phyloP scores from a whole-genome alignment of 2,113 vertebrate genomes.

The Condylura cristata region DNA sequence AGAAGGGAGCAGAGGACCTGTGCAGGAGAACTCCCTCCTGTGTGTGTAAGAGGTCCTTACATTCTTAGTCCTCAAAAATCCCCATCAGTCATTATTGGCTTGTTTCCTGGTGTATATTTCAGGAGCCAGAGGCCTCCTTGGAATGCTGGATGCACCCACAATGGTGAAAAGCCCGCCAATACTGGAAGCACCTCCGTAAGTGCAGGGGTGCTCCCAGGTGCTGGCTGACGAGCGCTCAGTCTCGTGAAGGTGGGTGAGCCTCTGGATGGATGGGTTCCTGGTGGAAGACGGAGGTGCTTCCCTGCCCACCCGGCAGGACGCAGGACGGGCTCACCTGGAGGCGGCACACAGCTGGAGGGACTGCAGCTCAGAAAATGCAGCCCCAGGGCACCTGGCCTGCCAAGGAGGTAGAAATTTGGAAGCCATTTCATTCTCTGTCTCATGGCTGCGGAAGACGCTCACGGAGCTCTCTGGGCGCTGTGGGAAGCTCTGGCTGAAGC shows the following conservation, averaged over 20 bases:
- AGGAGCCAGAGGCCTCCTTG: not conserved
- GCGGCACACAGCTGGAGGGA: not conserved
- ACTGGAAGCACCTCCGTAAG: not conserved
- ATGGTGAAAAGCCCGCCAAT: not conserved
- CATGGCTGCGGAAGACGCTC: not conserved
- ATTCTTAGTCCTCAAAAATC: not conserved
- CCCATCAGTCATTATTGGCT: not conserved
- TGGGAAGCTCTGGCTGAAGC: not conserved
- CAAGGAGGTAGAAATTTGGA: not conserved
- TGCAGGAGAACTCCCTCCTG: not conserved
- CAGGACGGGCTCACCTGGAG: too few relatives aligned
- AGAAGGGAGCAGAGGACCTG: not conserved
- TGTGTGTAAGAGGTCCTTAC: not conserved
- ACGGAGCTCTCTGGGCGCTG: not conserved
- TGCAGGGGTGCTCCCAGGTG: not conserved
- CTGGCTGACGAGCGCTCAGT: not conserved
- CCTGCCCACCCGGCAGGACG: too few relatives aligned
- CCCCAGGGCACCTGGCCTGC: not conserved
- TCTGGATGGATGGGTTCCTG: not conserved
- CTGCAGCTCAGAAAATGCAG: not conserved
- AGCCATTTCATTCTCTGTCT: not conserved
- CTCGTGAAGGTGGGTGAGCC: not conserved
- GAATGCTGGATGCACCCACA: not conserved
- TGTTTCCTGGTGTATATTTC: constrained; percentile 9
- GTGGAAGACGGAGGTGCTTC: not conserved